Evolutionary conservation across 2,113 vertebrate genomes (phyloP), one percentile per base, ranked within the genome.

Genomic region (Salvelinus namaycush): DNA sequence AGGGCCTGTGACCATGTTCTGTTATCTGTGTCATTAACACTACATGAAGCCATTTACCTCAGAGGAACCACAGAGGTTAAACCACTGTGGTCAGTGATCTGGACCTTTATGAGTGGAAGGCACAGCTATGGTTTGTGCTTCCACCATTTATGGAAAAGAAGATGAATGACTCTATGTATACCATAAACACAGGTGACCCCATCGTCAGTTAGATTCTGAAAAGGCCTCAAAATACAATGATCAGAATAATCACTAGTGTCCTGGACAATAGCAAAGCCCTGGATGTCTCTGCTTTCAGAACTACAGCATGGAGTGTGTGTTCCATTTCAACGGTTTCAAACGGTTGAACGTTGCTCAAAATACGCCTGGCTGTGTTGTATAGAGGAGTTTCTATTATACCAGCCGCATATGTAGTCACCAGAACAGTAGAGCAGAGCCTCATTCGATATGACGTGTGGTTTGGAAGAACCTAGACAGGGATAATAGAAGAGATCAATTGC

Each of bases 401-500:
- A 44, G 67, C 29, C 3, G 39, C 29, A n/a, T 20, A 44, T 39
- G 67, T 34, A 39, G 31, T 68, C 67, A 8, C 67, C 29, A 39
- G 59, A 62, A 62, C 59, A 62, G 59, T 62, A 11, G n/a, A 24
- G 67, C 31, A 20, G 67, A 68, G 31, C 14, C 8, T 68, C 59
- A 65, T 65, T 22, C 27, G 9, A 16, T 65, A 18, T 48, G 44
- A 48, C 49, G 39, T 20, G 31, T 7, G 72, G 39, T 8, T 44
- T 22, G 39, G 60, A 4, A 16, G 59, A 74, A 64, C 9, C 60
- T 65, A 73, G 57, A 64, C 72, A 44, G 24, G 72, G 27, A 27
- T 65, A 74, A 48, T 49, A 67, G 73, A 22, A 26, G 13, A 44
- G 73, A 74, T 64, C 65, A 62, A 74, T 74, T 74, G 73, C 8